Conservation (phyloP, 2,888 invertebrate species). For the Lasius platythorax region DNA sequence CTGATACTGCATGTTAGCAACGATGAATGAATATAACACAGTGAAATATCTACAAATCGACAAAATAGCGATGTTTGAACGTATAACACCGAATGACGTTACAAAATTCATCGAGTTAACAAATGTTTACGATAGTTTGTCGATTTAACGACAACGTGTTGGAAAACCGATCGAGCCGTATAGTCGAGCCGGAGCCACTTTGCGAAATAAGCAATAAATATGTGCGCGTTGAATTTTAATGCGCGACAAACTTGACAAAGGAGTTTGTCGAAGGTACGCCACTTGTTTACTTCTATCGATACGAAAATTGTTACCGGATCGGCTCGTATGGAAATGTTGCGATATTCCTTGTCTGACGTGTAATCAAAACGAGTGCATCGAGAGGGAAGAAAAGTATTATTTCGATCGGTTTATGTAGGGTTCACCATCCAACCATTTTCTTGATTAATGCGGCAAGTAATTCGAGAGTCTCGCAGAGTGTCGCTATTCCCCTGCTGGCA, state of each 20-base stretch:
- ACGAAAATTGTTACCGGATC: slow-evolving; percentile 38
- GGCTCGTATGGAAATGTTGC: slow-evolving; percentile 39
- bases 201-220: slow-evolving; percentile 56
- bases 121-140: slow-evolving; percentile 47
- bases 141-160: slow-evolving; percentile 47
- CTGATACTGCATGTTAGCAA: not conserved
- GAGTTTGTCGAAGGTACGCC: slow-evolving; percentile 41
- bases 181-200: slow-evolving; percentile 35
- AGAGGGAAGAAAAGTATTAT: slow-evolving; percentile 4
- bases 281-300: slow-evolving; percentile 41
- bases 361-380: slow-evolving; percentile 49
- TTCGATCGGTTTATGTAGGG: not conserved
- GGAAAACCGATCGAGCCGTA: slow-evolving; percentile 42
- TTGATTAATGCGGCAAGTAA: slow-evolving; percentile 48
- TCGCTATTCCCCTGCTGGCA: not conserved
- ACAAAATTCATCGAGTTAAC: slow-evolving; percentile 46
- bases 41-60: slow-evolving; percentile 31
- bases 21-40: slow-evolving; percentile 28
- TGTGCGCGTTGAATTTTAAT: slow-evolving; percentile 53
- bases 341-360: slow-evolving; percentile 23
- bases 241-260: slow-evolving; percentile 48
- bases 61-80: slow-evolving; percentile 26
- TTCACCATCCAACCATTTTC: slow-evolving; percentile 36
- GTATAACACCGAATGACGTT: slow-evolving; percentile 14
- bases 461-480: slow-evolving; percentile 2